Evolutionary conservation across 2,888 invertebrate species (phyloP), one percentile per base, ranked within the genome.

Genomic region (Nomada ferruginata): DNA sequence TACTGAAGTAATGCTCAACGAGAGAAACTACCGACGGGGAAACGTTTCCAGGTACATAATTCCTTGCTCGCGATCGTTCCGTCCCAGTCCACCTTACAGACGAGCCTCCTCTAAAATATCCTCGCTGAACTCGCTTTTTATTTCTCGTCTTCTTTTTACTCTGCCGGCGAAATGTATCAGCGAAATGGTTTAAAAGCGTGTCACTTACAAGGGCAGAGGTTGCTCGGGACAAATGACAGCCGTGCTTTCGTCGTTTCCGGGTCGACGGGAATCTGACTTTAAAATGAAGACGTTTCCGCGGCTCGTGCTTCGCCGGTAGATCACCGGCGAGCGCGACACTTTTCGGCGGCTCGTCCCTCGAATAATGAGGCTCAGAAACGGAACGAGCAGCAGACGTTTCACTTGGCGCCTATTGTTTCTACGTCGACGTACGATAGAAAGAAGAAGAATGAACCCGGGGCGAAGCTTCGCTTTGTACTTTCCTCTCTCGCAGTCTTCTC

Each of bases 261-360:
- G 50, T 72, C 64, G 65, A 0, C 23, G 26, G n/a, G 42, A 81
- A 81, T 81, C 74, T 81, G 81, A 81, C 81, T 82, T 82, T 76
- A 76, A 82, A 82, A 82, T 76, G 82, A 76, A 82, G 83, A 82
- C 36, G 60, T 55, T 64, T n/a, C 70, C 44, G 23, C 20, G 44
- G 2, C 4, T 23, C 50, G 59, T 55, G 29, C 52, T 36, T 36
- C 36, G 36, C 36, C 36, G 7, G 36, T 18, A 42, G 69, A 61
- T 59, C 29, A 36, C 53, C 26, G 50, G 26, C 59, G 53, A 60
- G 53, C 63, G 57, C 57, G 70, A 70, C 60, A 68, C 55, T 82
- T 75, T 74, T 76, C 82, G 69, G 55, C 64, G 53, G 64, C 42
- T 69, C n/a, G 65, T 71, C 52, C 23, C 55, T n/a, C n/a, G 82